Evolutionary conservation across 2,888 invertebrate genomes (phyloP).

Genomic region (Campopleginae sp.): DNA sequence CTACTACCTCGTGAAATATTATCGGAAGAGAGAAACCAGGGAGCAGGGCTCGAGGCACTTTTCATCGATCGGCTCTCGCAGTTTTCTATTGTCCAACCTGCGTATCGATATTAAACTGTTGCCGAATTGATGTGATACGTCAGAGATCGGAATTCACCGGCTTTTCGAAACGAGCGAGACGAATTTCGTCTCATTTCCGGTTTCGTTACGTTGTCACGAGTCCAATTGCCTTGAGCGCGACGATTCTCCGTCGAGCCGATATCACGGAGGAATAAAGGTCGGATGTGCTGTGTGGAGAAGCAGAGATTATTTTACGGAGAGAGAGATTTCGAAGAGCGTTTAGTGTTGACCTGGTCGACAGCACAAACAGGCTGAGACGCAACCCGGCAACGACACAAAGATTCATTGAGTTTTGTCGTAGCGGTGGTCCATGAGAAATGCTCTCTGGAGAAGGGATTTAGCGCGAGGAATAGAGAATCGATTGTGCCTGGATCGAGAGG

Average conservation of each 20-base stretch:
- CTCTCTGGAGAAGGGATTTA: not conserved
- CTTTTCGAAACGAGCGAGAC: not conserved
- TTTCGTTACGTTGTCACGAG: constrained; percentile 11
- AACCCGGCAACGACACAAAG: constrained; percentile 41
- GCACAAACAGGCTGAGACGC: not conserved
- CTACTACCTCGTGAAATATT: not conserved
- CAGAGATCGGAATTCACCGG: not conserved
- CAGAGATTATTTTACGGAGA: not conserved
- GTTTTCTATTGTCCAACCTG: not conserved
- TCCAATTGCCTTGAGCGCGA: not conserved
- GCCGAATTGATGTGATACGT: not conserved
- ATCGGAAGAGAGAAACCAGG: constrained; percentile 2
- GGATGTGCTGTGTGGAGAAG: not conserved
- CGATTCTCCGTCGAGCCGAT: constrained; percentile 7
- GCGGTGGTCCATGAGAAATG: not conserved
- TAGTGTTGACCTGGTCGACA: constrained; percentile 75
- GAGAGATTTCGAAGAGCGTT: constrained; percentile 78
- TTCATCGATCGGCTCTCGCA: not conserved
- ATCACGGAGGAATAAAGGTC: not conserved
- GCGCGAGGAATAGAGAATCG: not conserved
- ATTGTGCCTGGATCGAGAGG: not conserved
- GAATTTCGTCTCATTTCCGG: constrained; percentile 7
- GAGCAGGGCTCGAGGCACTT: not conserved
- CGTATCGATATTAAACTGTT: not conserved
- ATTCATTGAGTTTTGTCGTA: constrained; percentile 25